Percentiles rank a stretch among this genome's conserved stretches.
phyloP scores from a whole-genome alignment of 2,797 vertebrate genomes.

The Enteromius radiatus region DNA sequence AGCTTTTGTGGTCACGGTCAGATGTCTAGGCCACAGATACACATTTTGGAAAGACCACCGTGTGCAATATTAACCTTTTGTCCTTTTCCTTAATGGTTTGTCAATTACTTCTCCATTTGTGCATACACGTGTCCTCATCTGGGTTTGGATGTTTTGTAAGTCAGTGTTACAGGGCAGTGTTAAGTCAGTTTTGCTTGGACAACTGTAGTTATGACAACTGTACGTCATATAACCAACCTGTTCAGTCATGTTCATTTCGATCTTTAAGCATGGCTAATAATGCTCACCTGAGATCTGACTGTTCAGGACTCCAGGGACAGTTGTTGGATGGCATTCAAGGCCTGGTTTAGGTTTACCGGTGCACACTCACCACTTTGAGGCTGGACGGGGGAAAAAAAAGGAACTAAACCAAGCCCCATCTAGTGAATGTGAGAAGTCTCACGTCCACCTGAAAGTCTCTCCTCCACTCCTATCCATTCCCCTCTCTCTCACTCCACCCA shows the following conservation, averaged over 20 bases:
- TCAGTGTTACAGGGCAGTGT: neutral
- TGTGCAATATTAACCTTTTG: neutral
- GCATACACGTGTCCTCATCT: neutral
- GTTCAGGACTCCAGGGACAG: slow-evolving; percentile 11
- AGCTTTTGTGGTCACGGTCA: slow-evolving; percentile 4
- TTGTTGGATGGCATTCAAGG: slow-evolving; percentile 33
- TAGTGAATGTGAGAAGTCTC: slow-evolving; percentile 48
- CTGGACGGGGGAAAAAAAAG: neutral
- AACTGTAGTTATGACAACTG: slow-evolving; percentile 1
- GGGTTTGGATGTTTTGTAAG: neutral
- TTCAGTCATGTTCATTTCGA: neutral
- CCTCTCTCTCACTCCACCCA: neutral
- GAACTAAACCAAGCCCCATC: slow-evolving; percentile 8
- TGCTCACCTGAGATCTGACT: neutral
- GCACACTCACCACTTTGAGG: neutral
- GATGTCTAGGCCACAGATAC: neutral
- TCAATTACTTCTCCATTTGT: neutral
- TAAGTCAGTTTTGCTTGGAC: neutral
- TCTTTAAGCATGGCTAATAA: neutral
- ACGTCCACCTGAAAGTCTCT: slow-evolving; percentile 41
- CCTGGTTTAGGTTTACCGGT: slow-evolving; percentile 14
- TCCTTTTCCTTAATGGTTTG: neutral
- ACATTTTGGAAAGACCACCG: neutral
- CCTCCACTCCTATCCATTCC: slow-evolving; percentile 4
- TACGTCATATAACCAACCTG: neutral